These are phyloP conservation scores for Oreohelix idahoensis DNA, from an alignment of 1,140 invertebrate genomes.

Conservation along the genomic window DNA sequence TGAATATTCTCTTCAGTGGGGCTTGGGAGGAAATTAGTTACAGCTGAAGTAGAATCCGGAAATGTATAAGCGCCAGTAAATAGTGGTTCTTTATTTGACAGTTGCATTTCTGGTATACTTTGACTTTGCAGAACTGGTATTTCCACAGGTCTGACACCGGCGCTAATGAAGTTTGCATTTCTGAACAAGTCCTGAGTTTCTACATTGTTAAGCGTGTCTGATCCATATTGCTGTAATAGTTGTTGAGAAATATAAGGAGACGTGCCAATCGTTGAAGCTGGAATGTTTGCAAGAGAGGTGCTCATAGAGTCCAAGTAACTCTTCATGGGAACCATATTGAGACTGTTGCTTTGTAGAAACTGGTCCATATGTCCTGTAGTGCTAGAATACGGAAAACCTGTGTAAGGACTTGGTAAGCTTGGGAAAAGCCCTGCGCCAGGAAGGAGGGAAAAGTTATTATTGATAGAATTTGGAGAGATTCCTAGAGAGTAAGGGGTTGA, in stretches of 20 bases:
- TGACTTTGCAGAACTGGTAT: not conserved
- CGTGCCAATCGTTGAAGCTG: not conserved
- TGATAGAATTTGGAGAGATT: not conserved
- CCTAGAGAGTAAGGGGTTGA: not conserved
- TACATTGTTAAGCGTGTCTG: not conserved
- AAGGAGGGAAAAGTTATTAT: not conserved
- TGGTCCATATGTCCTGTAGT: conserved; percentile 3
- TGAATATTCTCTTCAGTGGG: not conserved
- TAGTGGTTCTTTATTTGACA: not conserved
- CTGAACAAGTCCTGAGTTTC: conserved; percentile 27
- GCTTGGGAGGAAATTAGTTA: not conserved
- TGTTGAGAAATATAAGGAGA: not conserved
- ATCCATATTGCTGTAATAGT: not conserved
- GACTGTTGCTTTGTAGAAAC: not conserved
- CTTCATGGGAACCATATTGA: conserved; percentile 2
- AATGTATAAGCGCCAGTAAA: not conserved
- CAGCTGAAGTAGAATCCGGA: not conserved
- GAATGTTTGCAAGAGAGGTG: conserved; percentile 15
- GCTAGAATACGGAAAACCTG: not conserved
- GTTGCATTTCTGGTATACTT: not conserved
- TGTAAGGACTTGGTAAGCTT: not conserved
- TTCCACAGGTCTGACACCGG: not conserved
- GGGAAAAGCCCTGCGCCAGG: not conserved
- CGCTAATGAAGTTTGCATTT: not conserved
- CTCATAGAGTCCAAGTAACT: conserved; percentile 16